Evolutionary conservation across 2,797 vertebrate genomes (phyloP), one percentile per base, ranked within the genome.

Genomic region (Tolypeutes matacus): DNA sequence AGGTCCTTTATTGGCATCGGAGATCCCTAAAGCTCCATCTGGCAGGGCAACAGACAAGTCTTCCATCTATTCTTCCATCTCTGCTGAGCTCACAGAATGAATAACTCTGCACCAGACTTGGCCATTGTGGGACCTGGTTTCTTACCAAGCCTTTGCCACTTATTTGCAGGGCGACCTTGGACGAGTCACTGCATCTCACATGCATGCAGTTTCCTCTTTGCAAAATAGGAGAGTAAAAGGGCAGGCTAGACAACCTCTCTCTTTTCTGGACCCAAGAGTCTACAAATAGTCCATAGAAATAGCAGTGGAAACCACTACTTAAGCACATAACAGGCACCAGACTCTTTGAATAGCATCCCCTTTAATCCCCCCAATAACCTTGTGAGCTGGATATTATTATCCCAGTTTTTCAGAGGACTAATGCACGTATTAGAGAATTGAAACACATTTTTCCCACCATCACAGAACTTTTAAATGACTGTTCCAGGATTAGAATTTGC

Each of bases 191-290:
- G 72, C 2, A 20, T 7, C 6, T 58, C 46, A 27, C 64, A 2
- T 0, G 1, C 4, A 4, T 34, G 12, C 17, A 15, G 14, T 12
- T 11, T 56, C 39, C 49, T 39, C 23, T 17, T 42, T 69, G 20
- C 42, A 70, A 18, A 82, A 69, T 0, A 5, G 34, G 15, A 60
- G 34, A 62, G 2, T 7, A 13, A 65, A 49, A 18, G 34, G 36
- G 21, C 29, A 42, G n/a, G 7, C 0, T 0, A 58, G 39, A 42
- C 4, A 13, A 3, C 5, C 1, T 39, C 39, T 42, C 34, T 85
- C 56, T 42, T 8, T 36, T 27, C 46, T 53, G 21, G 12, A 27
- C 4, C 11, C 12, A 20, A 49, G n/a, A 23, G 1, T 29, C 77
- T 64, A 2, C 29, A 51, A 64, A 20, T 12, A 60, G 18, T 20